Conservation (phyloP, 1,140 invertebrate species). For the Heliconius hewitsoni region DNA sequence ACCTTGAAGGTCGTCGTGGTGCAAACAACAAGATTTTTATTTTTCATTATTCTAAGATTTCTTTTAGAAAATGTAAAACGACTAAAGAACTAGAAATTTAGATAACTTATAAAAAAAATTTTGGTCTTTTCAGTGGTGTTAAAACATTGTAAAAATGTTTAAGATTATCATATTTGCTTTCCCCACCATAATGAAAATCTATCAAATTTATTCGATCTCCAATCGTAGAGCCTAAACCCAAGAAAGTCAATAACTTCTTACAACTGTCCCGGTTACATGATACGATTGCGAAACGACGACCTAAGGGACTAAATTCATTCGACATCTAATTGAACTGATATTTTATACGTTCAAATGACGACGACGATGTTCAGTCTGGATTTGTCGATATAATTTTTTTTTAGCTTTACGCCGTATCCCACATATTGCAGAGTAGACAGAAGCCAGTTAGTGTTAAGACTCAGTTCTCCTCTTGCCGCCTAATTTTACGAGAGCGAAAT, state of each 20-base stretch:
- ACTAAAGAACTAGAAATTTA: no score
- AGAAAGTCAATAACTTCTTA: background rate
- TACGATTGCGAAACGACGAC: conserved; percentile 1
- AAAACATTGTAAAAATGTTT: no score
- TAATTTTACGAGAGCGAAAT: no score
- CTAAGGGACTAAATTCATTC: background rate
- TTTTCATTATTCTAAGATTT: no score
- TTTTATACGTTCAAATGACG: background rate
- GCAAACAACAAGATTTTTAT: no score
- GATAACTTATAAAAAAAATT: no score
- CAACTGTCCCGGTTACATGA: background rate
- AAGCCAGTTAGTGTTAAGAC: background rate
- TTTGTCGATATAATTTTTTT: background rate
- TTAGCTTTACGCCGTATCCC: background rate
- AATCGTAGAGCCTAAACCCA: background rate
- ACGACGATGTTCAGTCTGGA: background rate
- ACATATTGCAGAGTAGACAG: background rate
- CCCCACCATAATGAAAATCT: no score
- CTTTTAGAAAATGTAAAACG: no score
- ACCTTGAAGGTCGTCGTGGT: no score
- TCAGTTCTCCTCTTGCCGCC: background rate
- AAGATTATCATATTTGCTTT: no score
- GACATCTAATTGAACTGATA: conserved; percentile 6
- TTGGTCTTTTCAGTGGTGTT: no score
- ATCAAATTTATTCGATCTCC: no score